Percentiles rank a stretch among this genome's conserved stretches.
These are phyloP conservation scores for Polylopha cassiicola DNA, from an alignment of 2,888 invertebrate species.

Conservation along the genomic window DNA sequence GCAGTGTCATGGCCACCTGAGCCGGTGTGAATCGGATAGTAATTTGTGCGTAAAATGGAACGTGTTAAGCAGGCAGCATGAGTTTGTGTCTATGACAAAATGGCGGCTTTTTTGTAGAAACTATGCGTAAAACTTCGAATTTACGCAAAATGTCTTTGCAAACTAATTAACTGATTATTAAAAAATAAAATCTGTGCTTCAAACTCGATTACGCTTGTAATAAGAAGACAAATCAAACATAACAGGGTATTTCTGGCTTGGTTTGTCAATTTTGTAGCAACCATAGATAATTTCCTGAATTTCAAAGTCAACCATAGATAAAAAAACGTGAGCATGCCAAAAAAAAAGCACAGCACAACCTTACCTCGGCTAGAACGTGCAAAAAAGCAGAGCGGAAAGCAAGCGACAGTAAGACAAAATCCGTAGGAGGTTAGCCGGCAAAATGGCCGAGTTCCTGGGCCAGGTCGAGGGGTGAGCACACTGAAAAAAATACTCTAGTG, in stretches of 20 bases:
- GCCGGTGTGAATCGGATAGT: slow-evolving; percentile 75
- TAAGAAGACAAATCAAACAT: too few species aligned
- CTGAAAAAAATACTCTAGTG: slow-evolving; percentile 78
- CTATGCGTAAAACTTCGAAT: too few species aligned
- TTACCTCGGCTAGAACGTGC: slow-evolving; percentile 32
- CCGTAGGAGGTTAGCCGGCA: slow-evolving; percentile 77
- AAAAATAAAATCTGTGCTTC: too few species aligned
- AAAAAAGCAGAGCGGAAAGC: slow-evolving; percentile 61
- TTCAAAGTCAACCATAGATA: slow-evolving; percentile 1
- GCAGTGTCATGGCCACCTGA: slow-evolving; percentile 46
- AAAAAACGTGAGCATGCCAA: slow-evolving; percentile 16
- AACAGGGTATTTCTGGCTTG: too few species aligned
- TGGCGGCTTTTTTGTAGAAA: too few species aligned
- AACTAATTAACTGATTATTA: too few species aligned
- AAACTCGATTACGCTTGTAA: too few species aligned
- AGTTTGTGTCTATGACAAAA: slow-evolving; percentile 21
- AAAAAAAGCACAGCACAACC: slow-evolving; percentile 26
- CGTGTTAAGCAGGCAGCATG: slow-evolving; percentile 26
- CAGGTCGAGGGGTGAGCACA: slow-evolving; percentile 79
- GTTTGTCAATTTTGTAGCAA: too few species aligned
- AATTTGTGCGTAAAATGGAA: slow-evolving; percentile 52
- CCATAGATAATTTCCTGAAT: too few species aligned
- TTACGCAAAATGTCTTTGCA: too few species aligned
- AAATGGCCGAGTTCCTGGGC: slow-evolving; percentile 69
- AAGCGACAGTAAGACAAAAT: slow-evolving; percentile 69